Conservation (phyloP, 1,140 invertebrate species). For the Halesus radiatus region DNA sequence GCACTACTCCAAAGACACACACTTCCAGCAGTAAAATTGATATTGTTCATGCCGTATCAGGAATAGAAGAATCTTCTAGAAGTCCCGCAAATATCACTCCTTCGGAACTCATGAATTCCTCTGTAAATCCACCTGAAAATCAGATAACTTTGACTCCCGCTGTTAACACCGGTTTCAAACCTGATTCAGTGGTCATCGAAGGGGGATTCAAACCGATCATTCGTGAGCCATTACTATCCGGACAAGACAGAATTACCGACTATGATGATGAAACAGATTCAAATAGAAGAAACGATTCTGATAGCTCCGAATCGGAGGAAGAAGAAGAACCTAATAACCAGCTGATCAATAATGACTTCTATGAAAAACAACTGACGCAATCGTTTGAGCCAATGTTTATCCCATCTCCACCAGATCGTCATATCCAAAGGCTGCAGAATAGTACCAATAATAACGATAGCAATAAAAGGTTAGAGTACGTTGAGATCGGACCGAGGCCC, state of each 20-base stretch:
- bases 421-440: conserved; percentile 63
- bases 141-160: conserved; percentile 65
- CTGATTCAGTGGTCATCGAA: conserved; percentile 84
- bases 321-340: conserved; percentile 65
- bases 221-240: conserved; percentile 70
- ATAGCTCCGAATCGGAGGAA: conserved; percentile 68
- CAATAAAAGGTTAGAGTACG: conserved; percentile 59
- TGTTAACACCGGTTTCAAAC: conserved; percentile 83
- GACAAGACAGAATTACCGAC: conserved; percentile 69
- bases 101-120: conserved; percentile 69
- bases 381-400: conserved; percentile 82
- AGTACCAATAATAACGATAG: conserved; percentile 13
- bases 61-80: conserved; percentile 55
- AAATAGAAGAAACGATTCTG: conserved; percentile 70
- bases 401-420: conserved; percentile 75
- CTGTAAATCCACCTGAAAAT: conserved; percentile 59
- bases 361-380: conserved; percentile 69
- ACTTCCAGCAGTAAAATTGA: conserved; percentile 42
- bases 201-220: conserved; percentile 87
- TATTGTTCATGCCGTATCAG: conserved; percentile 53
- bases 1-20: conserved; percentile 55
- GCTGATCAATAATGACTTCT: conserved; percentile 53
- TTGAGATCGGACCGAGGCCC: conserved; percentile 67
- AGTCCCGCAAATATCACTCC: conserved; percentile 63
- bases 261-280: conserved; percentile 66